Evolutionary conservation across 2,797 vertebrate species (phyloP), one percentile per base, ranked within the genome.

Genomic region (Dendrocincla tyrannina): DNA sequence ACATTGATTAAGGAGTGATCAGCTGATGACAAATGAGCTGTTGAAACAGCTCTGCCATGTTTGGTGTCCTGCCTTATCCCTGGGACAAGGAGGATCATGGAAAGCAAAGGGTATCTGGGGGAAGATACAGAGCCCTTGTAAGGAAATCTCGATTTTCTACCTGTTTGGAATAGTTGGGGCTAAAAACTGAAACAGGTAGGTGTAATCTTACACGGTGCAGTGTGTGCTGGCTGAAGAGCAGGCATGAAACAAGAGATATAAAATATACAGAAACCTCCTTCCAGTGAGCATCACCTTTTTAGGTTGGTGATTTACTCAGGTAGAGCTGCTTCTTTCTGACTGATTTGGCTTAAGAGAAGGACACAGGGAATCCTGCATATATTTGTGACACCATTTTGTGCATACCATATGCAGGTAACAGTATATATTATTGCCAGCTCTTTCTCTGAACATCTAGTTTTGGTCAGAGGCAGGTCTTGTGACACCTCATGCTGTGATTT

Each of bases 341-440:
- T 24, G 11, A 22, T n/a, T 24, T 82, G 60, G 13, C 16, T 47
- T 47, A 46, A 66, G 52, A 62, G 49, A 55, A 77, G 76, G 58
- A 47, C 1, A 3, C n/a, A 72, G 27, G 16, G 15, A 42, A n/a
- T 13, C 32, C 73, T 85, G n/a, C 9, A 7, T 10, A 1, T 35
- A 42, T 76, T 46, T 66, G 11, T 35, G 73, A 16, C 79, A 93
- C 50, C 87, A 81, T 88, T 84, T 94, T 22, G 9, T 89, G 64
- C 22, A 20, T 23, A 17, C 10, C 27, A 9, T 5, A 5, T 46
- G n/a, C 32, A 22, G 0, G 11, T 15, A 6, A 5, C 0, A 0
- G 39, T 20, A 20, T n/a, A 35, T 42, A 22, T 60, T 39, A 17
- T 9, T 39, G 33, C 50, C 63, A 69, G 20, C 13, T 69, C 47